phyloP scores from a whole-genome alignment of 2,113 vertebrate species.

The Pogonocichla stellata region DNA sequence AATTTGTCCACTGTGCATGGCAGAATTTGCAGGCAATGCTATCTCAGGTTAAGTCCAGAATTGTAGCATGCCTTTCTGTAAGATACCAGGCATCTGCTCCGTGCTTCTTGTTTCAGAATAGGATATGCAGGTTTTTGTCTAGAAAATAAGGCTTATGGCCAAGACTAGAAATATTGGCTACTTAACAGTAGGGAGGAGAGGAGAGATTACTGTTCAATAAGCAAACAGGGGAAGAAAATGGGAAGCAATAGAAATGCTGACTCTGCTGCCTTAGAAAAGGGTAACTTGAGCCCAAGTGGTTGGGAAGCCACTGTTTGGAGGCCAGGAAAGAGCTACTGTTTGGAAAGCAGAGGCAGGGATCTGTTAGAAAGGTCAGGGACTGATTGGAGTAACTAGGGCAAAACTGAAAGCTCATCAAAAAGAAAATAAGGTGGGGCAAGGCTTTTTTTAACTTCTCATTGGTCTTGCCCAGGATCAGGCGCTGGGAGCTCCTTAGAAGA shows the following conservation, averaged over 20 bases:
- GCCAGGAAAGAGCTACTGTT: not conserved
- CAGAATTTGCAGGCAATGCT: not conserved
- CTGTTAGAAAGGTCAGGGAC: not conserved
- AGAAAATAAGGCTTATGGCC: not conserved
- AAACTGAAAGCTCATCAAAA: not conserved
- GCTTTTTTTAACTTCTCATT: not conserved
- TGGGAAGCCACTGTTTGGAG: constrained; percentile 22
- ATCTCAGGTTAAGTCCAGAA: not conserved
- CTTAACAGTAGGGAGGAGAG: not conserved
- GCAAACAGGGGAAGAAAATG: not conserved
- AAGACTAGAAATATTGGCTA: not conserved
- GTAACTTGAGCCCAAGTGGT: not conserved
- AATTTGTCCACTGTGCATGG: not conserved
- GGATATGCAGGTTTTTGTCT: not conserved
- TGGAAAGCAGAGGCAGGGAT: not conserved
- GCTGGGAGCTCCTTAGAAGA: not conserved
- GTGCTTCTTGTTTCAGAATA: not conserved
- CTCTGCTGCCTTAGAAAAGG: not conserved
- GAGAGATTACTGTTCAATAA: not conserved
- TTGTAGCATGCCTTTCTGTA: not conserved
- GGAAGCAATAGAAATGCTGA: not conserved
- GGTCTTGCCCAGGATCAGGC: not conserved
- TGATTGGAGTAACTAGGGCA: not conserved
- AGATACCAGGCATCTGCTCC: not conserved
- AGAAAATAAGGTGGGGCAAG: not conserved